These are phyloP conservation scores for Hyperopisus bebe DNA, from an alignment of 2,113 vertebrate species.

Conservation along the genomic window DNA sequence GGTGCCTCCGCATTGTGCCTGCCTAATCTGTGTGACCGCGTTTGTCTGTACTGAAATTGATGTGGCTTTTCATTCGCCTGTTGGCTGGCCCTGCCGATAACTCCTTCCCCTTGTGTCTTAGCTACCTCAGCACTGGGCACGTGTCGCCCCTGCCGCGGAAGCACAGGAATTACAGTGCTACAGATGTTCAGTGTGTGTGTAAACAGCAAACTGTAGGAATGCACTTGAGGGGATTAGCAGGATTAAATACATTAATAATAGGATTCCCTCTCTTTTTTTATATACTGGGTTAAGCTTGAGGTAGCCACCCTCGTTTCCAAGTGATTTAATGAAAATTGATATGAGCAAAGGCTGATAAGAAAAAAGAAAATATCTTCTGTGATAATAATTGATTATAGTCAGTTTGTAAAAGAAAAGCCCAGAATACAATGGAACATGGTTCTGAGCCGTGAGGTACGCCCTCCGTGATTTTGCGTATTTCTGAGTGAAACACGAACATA, in stretches of 20 bases:
- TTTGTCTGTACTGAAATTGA: slow-evolving; percentile 99
- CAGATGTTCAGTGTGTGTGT: slow-evolving; percentile 56
- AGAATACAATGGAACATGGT: background rate
- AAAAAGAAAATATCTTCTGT: slow-evolving; percentile 19
- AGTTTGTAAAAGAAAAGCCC: background rate
- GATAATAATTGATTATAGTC: background rate
- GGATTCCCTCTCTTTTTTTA: slow-evolving; percentile 14
- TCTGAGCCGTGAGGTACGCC: background rate
- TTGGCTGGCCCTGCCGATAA: slow-evolving; percentile 82
- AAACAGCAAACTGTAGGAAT: slow-evolving; percentile 11
- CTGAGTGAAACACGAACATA: background rate
- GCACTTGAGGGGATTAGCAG: slow-evolving; percentile 33
- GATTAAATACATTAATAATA: slow-evolving; percentile 33
- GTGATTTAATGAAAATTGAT: slow-evolving; percentile 10
- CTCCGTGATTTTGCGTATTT: background rate
- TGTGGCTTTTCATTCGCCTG: slow-evolving; percentile 96
- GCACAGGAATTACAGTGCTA: slow-evolving; percentile 58
- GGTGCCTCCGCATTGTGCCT: slow-evolving; percentile 95
- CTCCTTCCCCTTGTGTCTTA: slow-evolving; percentile 73
- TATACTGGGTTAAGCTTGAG: background rate
- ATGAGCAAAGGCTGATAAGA: background rate
- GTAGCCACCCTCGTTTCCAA: background rate
- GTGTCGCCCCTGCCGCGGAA: slow-evolving; percentile 45
- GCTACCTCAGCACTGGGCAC: slow-evolving; percentile 48
- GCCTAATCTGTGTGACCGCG: slow-evolving; percentile 99